Evolutionary conservation across 1,140 invertebrate species (phyloP), one percentile per base, ranked within the genome.

Genomic region (Dryas iulia): DNA sequence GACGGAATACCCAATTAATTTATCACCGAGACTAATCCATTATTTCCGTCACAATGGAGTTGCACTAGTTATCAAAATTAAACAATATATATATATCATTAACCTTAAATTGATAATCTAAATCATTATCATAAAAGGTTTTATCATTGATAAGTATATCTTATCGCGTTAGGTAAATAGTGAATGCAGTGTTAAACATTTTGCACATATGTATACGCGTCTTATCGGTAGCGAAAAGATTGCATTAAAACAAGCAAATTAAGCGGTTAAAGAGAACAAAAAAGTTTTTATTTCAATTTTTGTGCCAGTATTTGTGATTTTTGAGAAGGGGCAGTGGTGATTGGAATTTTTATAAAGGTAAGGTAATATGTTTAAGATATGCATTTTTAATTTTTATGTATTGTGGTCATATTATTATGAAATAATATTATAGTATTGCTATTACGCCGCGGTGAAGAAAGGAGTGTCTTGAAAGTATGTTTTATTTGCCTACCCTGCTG

Each of bases 71-170:
- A 47, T 23, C 23, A 66, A 59, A 52, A 54, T 24, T 35, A 65
- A 72, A 69, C 59, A 74, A 68, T 71, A n/a, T n/a, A n/a, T n/a
- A n/a, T n/a, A n/a, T n/a, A 74, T 79, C 70, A 83, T 82, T 79
- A 83, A 63, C 33, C 39, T 60, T 68, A 79, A 74, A 77, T 76
- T 74, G 73, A 74, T 81, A 77, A 80, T 80, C 72, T 65, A 66
- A 66, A 60, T 67, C 62, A 72, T 78, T 78, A 81, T 81, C 81
- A 68, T 69, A 76, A 72, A 74, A 70, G 71, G 25, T 52, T 58
- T 71, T 66, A 54, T 68, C 66, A 64, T 61, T 60, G 59, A 66
- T 58, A 67, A 61, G 5, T 23, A 12, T 62, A 65, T 65, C 62
- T 65, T 57, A 62, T 62, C 59, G 21, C 1, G 28, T 24, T 25